Conservation (phyloP, 2,113 vertebrate species). For the Zonotrichia leucophrys region DNA sequence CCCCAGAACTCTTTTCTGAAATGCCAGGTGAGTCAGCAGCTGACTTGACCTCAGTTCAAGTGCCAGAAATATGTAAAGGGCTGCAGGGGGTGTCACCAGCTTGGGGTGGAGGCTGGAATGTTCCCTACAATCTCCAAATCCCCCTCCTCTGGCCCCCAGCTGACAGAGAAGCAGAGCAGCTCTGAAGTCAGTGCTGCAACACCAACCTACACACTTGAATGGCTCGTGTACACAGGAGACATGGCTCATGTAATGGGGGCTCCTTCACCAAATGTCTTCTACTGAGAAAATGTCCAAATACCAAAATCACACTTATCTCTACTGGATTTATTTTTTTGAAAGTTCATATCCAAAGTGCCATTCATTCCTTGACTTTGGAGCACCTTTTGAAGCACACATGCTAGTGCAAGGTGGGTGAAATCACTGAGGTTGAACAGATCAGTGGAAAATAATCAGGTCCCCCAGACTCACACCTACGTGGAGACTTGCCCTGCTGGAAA, state of each 20-base stretch:
- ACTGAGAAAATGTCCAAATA: neutral
- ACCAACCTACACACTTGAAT: neutral
- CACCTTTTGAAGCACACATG: neutral
- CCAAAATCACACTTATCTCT: neutral
- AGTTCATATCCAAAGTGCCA: neutral
- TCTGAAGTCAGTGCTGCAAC: neutral
- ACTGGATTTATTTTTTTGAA: neutral
- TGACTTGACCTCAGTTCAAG: neutral
- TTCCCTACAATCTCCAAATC: neutral
- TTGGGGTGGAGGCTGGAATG: neutral
- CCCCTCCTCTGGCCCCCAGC: neutral
- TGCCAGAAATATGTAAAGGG: neutral
- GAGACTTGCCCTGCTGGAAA: neutral
- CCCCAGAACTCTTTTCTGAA: neutral
- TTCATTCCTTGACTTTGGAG: neutral
- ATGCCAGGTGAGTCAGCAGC: neutral
- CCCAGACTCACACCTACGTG: neutral
- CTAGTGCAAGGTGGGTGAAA: neutral
- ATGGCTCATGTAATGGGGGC: neutral
- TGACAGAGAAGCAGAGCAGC: neutral
- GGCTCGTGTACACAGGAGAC: fast-evolving
- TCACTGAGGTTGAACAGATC: neutral
- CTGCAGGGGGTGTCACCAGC: neutral
- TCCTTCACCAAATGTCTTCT: neutral
- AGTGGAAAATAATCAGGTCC: neutral